Evolutionary conservation across 2,888 invertebrate species (phyloP).

Genomic region (Sphaeridia pumilis): DNA sequence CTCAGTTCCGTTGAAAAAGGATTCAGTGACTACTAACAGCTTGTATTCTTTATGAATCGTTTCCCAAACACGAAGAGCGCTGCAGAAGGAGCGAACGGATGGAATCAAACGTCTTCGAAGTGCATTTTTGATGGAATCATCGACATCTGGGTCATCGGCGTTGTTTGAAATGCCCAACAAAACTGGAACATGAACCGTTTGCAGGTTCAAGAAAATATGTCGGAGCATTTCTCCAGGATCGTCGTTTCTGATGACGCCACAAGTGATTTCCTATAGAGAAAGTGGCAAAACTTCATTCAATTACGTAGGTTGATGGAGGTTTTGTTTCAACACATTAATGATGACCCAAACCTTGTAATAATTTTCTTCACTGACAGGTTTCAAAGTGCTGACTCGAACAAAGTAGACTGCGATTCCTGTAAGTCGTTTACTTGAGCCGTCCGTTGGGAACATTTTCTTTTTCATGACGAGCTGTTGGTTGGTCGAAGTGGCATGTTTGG

Average conservation of each 20-base stretch:
- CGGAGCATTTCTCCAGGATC: slow-evolving; percentile 65
- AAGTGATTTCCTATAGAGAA: slow-evolving; percentile 45
- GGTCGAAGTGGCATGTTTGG: slow-evolving; percentile 28
- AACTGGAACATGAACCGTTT: slow-evolving; percentile 58
- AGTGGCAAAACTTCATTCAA: not conserved
- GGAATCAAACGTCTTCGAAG: slow-evolving; percentile 73
- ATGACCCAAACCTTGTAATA: slow-evolving; percentile 58
- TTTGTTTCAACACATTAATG: not conserved
- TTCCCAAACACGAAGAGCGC: slow-evolving; percentile 62
- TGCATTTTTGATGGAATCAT: slow-evolving; percentile 63
- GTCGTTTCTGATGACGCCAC: slow-evolving; percentile 66
- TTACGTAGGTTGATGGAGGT: not conserved
- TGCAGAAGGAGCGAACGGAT: slow-evolving; percentile 72
- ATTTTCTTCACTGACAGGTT: slow-evolving; percentile 82
- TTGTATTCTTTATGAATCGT: slow-evolving; percentile 28
- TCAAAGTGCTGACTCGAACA: slow-evolving; percentile 65
- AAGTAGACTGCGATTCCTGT: slow-evolving; percentile 75
- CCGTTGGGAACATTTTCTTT: slow-evolving; percentile 71
- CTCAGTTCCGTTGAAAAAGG: slow-evolving; percentile 31
- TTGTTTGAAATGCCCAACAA: slow-evolving; percentile 68
- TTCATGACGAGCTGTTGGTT: slow-evolving; percentile 42
- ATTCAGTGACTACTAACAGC: slow-evolving; percentile 22
- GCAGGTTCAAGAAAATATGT: slow-evolving; percentile 75
- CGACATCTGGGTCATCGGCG: slow-evolving; percentile 59
- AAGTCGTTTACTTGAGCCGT: slow-evolving; percentile 61